These are phyloP conservation scores for Drosophila hamatofila DNA, from an alignment of 2,888 invertebrate species.

Conservation along the genomic window DNA sequence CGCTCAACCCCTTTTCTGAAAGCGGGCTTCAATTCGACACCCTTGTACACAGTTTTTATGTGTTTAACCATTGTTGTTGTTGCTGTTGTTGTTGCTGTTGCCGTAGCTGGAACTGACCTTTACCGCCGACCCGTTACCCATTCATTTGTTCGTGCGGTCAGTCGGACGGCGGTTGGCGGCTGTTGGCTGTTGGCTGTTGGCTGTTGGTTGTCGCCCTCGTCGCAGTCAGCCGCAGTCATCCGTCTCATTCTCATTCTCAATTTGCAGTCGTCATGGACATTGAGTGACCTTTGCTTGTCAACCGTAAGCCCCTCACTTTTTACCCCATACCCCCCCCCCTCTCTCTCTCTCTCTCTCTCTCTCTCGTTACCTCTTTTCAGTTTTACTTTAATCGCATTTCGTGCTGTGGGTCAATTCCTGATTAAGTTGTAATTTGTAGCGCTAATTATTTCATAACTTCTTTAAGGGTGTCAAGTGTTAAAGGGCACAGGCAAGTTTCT, in stretches of 20 bases:
- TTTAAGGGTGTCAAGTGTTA: conserved; percentile 48
- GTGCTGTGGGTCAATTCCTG: conserved; percentile 72
- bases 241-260: conserved; percentile 6
- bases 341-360: not conserved
- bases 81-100: conserved; percentile 52
- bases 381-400: conserved; percentile 59
- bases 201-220: conserved; percentile 45
- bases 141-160: conserved; percentile 71
- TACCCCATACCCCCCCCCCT: not conserved
- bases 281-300: conserved; percentile 76
- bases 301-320: conserved; percentile 24
- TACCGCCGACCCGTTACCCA: conserved; percentile 56
- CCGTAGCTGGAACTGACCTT: conserved; percentile 70
- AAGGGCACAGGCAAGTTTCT: conserved; percentile 10
- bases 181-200: too few relatives aligned
- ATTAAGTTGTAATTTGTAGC: conserved; percentile 77
- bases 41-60: conserved; percentile 57
- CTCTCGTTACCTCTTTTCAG: conserved; percentile 15
- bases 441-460: conserved; percentile 60
- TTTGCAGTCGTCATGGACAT: conserved; percentile 67
- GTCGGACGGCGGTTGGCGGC: conserved; percentile 63
- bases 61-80: conserved; percentile 34
- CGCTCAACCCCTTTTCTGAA: conserved; percentile 28
- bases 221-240: conserved; percentile 24
- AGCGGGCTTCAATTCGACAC: conserved; percentile 44